Percentiles rank a stretch among this genome's conserved stretches.
Evolutionary conservation across 2,797 vertebrate species (phyloP).

Genomic region (Spinus pinus): DNA sequence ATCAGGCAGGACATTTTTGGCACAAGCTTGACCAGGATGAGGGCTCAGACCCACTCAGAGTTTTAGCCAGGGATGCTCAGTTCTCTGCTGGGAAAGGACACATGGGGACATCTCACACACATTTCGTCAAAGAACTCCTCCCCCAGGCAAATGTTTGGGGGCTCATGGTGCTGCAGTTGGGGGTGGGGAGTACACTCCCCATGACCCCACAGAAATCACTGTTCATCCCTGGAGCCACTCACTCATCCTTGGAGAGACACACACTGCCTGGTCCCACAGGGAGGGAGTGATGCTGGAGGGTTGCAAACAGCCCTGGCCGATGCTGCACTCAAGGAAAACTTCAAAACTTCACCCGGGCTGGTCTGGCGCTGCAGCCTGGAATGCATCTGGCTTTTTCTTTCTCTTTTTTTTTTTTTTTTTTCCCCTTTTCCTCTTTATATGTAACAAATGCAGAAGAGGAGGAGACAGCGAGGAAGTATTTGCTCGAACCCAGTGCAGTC

Average conservation of each 20-base stretch:
- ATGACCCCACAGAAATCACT: accelerated
- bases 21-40: background rate
- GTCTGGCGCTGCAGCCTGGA: background rate
- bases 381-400: background rate
- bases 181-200: accelerated
- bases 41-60: background rate
- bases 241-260: accelerated
- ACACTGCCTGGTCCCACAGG: accelerated
- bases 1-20: background rate
- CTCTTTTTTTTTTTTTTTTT: background rate
- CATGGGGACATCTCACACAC: accelerated
- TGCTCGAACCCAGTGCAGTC: background rate
- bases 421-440: background rate
- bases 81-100: background rate
- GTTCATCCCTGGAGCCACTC: background rate
- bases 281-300: accelerated
- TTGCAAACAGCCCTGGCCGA: background rate
- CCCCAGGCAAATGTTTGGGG: accelerated
- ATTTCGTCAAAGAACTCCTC: accelerated
- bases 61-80: background rate
- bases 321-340: background rate
- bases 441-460: conserved; percentile 59
- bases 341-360: background rate
- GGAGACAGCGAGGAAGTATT: conserved; percentile 53
- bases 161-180: background rate